Percentiles rank a stretch among this genome's conserved stretches.
Evolutionary conservation across 2,797 vertebrate species (phyloP).

Genomic region (Dermochelys coriacea): DNA sequence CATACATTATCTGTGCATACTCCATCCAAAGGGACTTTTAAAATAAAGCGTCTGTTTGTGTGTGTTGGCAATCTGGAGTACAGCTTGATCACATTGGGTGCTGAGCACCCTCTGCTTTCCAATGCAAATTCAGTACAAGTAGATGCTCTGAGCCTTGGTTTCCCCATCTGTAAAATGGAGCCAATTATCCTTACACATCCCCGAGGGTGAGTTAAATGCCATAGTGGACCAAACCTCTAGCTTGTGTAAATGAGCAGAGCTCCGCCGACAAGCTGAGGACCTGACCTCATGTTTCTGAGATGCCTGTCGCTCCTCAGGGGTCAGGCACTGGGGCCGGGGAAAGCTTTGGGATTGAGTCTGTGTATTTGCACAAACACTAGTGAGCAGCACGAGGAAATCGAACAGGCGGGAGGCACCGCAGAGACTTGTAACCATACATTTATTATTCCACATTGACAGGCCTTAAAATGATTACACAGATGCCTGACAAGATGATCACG

Average conservation of each 20-base stretch:
- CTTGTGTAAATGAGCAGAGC: neutral
- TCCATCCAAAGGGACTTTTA: neutral
- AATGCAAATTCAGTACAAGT: neutral
- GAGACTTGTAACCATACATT: slow-evolving; percentile 15
- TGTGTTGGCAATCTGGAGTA: neutral
- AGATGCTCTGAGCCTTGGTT: neutral
- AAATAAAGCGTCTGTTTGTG: neutral
- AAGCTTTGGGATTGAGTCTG: accelerated
- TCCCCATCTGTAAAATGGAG: neutral
- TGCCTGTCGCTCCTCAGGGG: accelerated
- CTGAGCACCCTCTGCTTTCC: no score
- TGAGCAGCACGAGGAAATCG: neutral
- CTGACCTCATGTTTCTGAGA: accelerated
- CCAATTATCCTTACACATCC: no score
- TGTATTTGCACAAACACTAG: accelerated
- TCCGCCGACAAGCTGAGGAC: neutral
- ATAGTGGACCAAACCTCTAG: neutral
- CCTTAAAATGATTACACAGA: slow-evolving; percentile 64
- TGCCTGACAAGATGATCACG: slow-evolving; percentile 19
- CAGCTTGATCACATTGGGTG: neutral
- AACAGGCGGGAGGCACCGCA: neutral
- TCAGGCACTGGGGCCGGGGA: no score
- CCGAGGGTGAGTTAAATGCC: no score
- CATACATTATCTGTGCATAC: accelerated
- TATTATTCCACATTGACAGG: slow-evolving; percentile 72